These are phyloP conservation scores for Pygoscelis antarcticus DNA, from an alignment of 2,113 vertebrate genomes.

Conservation along the genomic window DNA sequence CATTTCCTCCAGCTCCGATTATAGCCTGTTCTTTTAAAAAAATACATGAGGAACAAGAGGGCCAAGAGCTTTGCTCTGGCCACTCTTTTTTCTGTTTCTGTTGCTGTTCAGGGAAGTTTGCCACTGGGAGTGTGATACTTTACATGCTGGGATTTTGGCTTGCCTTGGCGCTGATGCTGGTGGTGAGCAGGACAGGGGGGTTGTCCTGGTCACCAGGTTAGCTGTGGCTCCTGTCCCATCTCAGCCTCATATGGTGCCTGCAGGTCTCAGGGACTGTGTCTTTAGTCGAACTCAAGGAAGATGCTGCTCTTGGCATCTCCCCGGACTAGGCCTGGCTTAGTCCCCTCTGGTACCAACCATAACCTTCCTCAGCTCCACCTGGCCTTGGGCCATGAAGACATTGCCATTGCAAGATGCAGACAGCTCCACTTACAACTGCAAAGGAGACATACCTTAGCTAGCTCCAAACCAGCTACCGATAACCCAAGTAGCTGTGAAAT, in stretches of 20 bases:
- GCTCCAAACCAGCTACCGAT: neutral
- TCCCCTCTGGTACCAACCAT: neutral
- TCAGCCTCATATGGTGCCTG: neutral
- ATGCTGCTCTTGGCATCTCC: neutral
- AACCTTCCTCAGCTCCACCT: neutral
- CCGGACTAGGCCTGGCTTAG: neutral
- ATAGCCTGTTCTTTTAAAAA: neutral
- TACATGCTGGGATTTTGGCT: neutral
- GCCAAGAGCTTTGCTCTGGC: neutral
- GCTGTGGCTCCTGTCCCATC: neutral
- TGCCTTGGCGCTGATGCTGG: neutral
- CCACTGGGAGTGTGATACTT: rapidly evolving
- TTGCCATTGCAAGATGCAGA: neutral
- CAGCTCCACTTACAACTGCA: neutral
- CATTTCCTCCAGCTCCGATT: neutral
- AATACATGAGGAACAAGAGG: neutral
- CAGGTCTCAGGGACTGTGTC: neutral
- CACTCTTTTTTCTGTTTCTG: neutral
- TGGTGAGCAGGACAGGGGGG: neutral
- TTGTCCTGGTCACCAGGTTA: neutral
- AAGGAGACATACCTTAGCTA: neutral
- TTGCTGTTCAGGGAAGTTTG: neutral
- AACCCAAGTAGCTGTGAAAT: neutral
- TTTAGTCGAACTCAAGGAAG: neutral
- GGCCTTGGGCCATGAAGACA: neutral